Base-by-base conservation (phyloP, 2,797 vertebrate genomes). In the Syngnathus acus region DNA sequence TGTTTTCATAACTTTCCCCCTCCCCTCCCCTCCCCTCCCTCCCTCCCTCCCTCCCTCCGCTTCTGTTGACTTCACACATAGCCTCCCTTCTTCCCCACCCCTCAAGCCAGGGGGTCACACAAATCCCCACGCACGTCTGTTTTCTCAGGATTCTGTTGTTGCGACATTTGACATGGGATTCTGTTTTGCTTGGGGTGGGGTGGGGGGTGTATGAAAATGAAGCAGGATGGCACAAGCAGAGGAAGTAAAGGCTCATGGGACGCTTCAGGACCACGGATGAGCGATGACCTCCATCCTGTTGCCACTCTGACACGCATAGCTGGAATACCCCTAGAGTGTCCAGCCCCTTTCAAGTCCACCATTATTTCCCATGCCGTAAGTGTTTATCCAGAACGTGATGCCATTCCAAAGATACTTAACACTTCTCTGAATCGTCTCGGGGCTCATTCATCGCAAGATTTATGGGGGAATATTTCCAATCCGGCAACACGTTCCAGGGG, bases 1-100 rank as follows among this genome's bases (percentile, higher is more conserved):
- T 90, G 86, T 90, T 90, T 87, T 87, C 73, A 88, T 88, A 89
- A 89, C 80, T 82, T 75, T 71, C 76, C 73, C 50, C n/a, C 51
- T 5, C 45, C 16, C 13, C 14, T 11, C 40, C 26, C 73, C 50
- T 23, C 51, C 16, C 45, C 45, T 14, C 14, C 42, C 40, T 23
- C 48, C 65, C 55, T 64, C 68, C 72, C 72, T 54, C 62, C 65
- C 64, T 38, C 57, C 51, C 64, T 65, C 62, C n/a, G 4, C 71
- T 70, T 80, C 74, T 82, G 70, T 84, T 85, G 78, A 76, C 71
- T 71, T 73, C 75, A 64, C 38, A 65, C 58, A 65, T 39, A 10
- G 23, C 65, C 37, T 26, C 21, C 26, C 32, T 6, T 9, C 54
- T 65, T 74, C 59, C 65, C 67, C 45, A 62, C 45, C 55, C 60